Conservation (phyloP, 2,888 invertebrate genomes). For the Ormyrus nitidulus region DNA sequence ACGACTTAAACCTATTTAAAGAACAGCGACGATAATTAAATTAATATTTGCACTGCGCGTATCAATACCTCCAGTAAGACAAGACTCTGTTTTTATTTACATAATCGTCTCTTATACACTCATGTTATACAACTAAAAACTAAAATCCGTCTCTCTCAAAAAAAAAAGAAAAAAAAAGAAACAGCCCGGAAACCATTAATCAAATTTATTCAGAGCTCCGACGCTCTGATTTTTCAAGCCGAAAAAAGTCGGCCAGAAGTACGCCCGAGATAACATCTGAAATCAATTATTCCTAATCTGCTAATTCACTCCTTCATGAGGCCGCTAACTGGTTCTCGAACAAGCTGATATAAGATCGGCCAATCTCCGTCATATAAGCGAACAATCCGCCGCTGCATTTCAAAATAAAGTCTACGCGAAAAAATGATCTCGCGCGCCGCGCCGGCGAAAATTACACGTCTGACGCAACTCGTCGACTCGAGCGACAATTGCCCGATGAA, state of each 20-base stretch:
- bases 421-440: background rate
- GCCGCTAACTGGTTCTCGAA: constrained; percentile 24
- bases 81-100: background rate
- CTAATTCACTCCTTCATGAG: constrained; percentile 34
- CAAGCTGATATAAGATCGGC: constrained; percentile 21
- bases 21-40: too few species aligned
- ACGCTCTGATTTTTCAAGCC: background rate
- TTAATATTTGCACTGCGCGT: background rate
- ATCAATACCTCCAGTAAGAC: background rate
- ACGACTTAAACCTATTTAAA: too few species aligned
- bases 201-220: constrained; percentile 32
- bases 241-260: background rate
- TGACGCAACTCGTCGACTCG: constrained; percentile 28
- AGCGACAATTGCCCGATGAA: constrained; percentile 48
- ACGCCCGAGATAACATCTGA: constrained; percentile 17
- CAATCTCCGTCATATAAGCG: constrained; percentile 12
- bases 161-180: background rate
- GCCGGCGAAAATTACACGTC: background rate
- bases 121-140: too few species aligned
- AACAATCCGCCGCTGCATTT: constrained; percentile 33
- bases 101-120: background rate
- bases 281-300: constrained; percentile 44
- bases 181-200: constrained; percentile 9
- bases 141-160: background rate
- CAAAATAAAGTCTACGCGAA: constrained; percentile 22